Evolutionary conservation across 2,797 vertebrate genomes (phyloP), one percentile per base, ranked within the genome.

Genomic region (Eleutherodactylus coqui): DNA sequence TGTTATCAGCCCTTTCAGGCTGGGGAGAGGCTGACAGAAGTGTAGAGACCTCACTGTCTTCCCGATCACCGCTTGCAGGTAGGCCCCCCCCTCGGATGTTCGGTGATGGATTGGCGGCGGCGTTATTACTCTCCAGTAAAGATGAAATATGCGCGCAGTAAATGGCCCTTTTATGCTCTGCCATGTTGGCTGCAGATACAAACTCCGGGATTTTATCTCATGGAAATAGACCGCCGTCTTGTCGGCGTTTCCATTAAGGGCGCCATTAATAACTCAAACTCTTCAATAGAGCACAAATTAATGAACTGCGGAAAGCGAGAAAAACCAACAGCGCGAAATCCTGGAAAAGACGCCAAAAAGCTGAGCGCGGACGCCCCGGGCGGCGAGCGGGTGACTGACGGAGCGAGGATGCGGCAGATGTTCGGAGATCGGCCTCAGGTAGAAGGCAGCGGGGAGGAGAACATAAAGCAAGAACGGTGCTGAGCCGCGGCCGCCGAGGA

Each of bases 221-320:
- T 51, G 43, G 49, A 72, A 45, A 83, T 83, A 60, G 47, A 62
- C 53, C 21, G 13, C 10, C 16, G 2, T 9, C 55, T 60, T 64
- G 8, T 60, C 34, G n/a, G 21, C 8, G 8, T 36, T 75, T 80
- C 70, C 69, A 83, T 83, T 83, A 83, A 60, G 38, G 43, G 13
- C 38, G 17, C 45, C 82, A 83, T 83, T 83, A 83, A 83, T 75
- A 83, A 75, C 62, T 75, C 51, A 41, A 58, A 75, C 70, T 58
- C 49, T n/a, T 83, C 27, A 34, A 75, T 45, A 83, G 16, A 75
- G 60, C 16, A 60, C 49, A 19, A 75, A 41, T 83, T 83, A 83
- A 83, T 83, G 82, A 83, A 75, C 82, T 73, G 69, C 34, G 4
- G 82, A 60, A 73, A 75, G 6, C 14, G 32, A 19, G 34, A 73